A percentile compares a stretch with the other conserved stretches of the same genome.
phyloP scores from a whole-genome alignment of 2,888 invertebrate species.

The Venusia cambrica region DNA sequence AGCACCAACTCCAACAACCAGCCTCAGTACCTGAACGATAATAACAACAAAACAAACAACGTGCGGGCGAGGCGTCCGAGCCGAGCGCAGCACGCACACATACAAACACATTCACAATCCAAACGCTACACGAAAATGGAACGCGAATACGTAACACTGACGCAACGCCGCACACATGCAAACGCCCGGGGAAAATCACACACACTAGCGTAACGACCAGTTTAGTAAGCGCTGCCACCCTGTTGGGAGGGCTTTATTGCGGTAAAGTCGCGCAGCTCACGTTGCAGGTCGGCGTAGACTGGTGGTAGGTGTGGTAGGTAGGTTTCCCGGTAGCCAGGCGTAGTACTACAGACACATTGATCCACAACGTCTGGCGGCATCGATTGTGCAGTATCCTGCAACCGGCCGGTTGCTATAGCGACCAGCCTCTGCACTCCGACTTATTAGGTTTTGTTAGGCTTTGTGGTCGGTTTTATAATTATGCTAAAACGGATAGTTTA shows the following conservation, averaged over 20 bases:
- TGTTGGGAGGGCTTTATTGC: slow-evolving; percentile 29
- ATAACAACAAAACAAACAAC: slow-evolving; percentile 74
- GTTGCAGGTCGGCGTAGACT: slow-evolving; percentile 40
- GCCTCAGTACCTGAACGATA: slow-evolving; percentile 48
- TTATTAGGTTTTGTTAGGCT: too few relatives aligned
- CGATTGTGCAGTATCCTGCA: slow-evolving; percentile 81
- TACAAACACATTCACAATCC: slow-evolving; percentile 71
- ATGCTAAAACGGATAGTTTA: too few relatives aligned
- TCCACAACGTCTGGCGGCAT: slow-evolving; percentile 80
- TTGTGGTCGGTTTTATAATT: too few relatives aligned
- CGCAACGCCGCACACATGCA: slow-evolving; percentile 49
- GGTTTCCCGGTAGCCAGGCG: slow-evolving; percentile 73
- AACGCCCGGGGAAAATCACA: slow-evolving; percentile 59
- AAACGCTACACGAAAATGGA: slow-evolving; percentile 59
- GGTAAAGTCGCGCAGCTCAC: slow-evolving; percentile 32
- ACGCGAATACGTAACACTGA: slow-evolving; percentile 55
- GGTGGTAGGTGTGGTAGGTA: slow-evolving; percentile 44
- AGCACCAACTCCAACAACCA: too few relatives aligned
- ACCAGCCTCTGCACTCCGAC: slow-evolving; percentile 66
- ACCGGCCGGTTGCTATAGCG: slow-evolving; percentile 63
- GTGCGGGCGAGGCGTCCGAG: slow-evolving; percentile 45
- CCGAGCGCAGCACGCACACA: slow-evolving; percentile 65
- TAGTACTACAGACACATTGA: slow-evolving; percentile 82
- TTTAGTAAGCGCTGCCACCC: slow-evolving; percentile 44
- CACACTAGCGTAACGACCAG: slow-evolving; percentile 45